Percentiles rank a stretch among this genome's conserved stretches.
These are phyloP conservation scores for Eptatretus burgeri DNA, from an alignment of 2,113 vertebrate species.

Conservation along the genomic window DNA sequence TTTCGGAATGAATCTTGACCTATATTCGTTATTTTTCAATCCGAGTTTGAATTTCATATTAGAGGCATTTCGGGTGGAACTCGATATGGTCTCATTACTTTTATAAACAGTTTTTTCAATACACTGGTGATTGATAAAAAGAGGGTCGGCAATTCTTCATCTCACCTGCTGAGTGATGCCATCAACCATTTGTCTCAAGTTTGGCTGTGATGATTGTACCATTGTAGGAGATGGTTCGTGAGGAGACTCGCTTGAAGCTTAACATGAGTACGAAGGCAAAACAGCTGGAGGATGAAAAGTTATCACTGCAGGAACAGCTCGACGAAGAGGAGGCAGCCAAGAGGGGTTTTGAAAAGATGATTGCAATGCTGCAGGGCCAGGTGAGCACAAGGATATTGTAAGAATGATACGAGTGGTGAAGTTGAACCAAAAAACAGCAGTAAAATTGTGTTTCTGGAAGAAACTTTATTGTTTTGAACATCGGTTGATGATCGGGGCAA, in stretches of 20 bases:
- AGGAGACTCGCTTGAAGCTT: slow-evolving; percentile 50
- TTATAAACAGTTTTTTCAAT: no score
- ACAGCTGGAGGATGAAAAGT: slow-evolving; percentile 39
- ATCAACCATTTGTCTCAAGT: no score
- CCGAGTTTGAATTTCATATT: no score
- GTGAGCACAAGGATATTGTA: slow-evolving; percentile 13
- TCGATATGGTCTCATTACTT: no score
- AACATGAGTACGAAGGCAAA: slow-evolving; percentile 29
- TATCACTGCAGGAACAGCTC: slow-evolving; percentile 30
- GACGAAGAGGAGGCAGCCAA: slow-evolving; percentile 37
- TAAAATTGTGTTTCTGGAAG: not conserved
- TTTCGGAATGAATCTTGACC: no score
- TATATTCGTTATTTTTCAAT: no score
- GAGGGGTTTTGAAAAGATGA: slow-evolving; percentile 25
- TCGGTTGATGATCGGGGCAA: no score
- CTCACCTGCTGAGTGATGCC: no score
- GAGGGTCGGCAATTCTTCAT: no score
- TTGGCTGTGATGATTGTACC: no score
- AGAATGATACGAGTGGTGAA: not conserved
- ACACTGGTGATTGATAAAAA: no score
- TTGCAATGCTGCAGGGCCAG: slow-evolving; percentile 27
- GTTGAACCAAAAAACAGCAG: not conserved
- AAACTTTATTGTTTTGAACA: not conserved
- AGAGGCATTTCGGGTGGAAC: no score
- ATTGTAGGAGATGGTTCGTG: slow-evolving; percentile 38